Evolutionary conservation across 2,113 vertebrate species (phyloP).

Genomic region (Eretmochelys imbricata): DNA sequence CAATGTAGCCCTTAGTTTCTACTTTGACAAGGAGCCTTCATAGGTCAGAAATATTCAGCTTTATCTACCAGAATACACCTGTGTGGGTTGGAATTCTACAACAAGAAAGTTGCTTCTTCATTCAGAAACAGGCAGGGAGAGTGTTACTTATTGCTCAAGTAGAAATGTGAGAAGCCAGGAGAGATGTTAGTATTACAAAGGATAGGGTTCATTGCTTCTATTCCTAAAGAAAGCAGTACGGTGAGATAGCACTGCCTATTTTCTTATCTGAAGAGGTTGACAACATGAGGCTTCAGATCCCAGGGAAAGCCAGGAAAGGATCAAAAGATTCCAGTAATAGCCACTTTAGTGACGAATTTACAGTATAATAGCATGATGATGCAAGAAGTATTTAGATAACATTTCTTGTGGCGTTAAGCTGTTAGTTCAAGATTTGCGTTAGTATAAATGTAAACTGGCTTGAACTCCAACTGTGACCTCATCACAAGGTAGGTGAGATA

Average conservation of each 20-base stretch:
- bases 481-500: background rate
- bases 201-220: background rate
- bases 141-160: background rate
- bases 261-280: background rate
- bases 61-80: background rate
- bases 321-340: background rate
- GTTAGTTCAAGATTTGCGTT: background rate
- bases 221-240: accelerated
- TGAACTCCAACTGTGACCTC: background rate
- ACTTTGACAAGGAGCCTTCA: background rate
- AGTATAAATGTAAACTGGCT: background rate
- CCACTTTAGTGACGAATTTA: background rate
- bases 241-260: accelerated
- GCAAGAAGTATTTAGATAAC: background rate
- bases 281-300: background rate
- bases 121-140: accelerated
- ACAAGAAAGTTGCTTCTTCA: accelerated
- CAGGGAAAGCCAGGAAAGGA: background rate
- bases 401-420: background rate
- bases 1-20: background rate
- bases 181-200: background rate
- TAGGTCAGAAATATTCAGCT: background rate
- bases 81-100: no score
- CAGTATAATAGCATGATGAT: accelerated
- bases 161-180: background rate